Conservation (phyloP, 1,140 invertebrate genomes). For the Drosophila setifemur region DNA sequence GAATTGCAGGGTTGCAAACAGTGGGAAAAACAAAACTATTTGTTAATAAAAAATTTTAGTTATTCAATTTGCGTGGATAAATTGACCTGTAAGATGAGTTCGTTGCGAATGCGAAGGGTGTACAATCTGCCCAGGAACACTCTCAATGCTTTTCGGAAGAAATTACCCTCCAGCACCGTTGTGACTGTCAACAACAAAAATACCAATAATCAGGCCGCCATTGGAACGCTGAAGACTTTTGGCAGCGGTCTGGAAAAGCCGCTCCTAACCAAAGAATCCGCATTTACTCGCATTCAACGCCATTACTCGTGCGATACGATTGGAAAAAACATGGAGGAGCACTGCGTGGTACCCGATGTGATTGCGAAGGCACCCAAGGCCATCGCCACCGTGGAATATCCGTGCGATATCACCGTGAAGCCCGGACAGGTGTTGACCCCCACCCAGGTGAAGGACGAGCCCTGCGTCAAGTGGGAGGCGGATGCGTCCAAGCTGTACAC, state of each 20-base stretch:
- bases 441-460: constrained; percentile 88
- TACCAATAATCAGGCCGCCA: constrained; percentile 32
- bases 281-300: constrained; percentile 6
- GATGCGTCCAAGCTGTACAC: constrained; percentile 88
- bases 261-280: constrained; percentile 10
- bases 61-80: too few species aligned
- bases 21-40: background rate
- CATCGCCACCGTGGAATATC: constrained; percentile 37
- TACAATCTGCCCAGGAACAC: background rate
- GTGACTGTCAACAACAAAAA: constrained; percentile 22
- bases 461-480: constrained; percentile 86
- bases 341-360: constrained; percentile 76
- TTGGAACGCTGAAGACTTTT: constrained; percentile 27
- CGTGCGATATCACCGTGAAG: constrained; percentile 83
- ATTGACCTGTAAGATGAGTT: constrained; percentile 2
- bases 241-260: background rate
- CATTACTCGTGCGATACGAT: constrained; percentile 12
- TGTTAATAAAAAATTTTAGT: too few species aligned
- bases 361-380: constrained; percentile 55
- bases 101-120: background rate
- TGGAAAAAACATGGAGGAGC: constrained; percentile 53
- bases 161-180: background rate
- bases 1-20: constrained; percentile 33
- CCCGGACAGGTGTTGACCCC: constrained; percentile 87
- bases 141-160: background rate